Base-by-base conservation (phyloP, 2,888 invertebrate species). In the Drosophila anomalata region DNA sequence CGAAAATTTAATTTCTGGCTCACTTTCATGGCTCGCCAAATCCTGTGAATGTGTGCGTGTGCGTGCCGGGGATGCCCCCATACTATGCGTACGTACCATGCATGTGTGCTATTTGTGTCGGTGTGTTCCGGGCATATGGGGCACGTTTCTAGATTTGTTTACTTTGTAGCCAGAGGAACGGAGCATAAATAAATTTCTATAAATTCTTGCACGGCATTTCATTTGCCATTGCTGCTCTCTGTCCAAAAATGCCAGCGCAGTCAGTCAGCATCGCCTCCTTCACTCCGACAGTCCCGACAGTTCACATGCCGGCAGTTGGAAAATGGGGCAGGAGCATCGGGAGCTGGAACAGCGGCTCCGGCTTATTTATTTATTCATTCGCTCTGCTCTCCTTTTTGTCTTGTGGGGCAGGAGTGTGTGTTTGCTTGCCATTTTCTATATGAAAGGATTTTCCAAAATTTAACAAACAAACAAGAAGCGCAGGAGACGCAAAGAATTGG, bases 171-270 rank as follows among this genome's bases (percentile, higher is more conserved):
- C 69, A 67, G 69, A 51, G 67, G 24, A 59, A 73, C 62, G 68
- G 70, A 67, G 73, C 79, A 70, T 70, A 83, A 87, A 88, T 84
- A 89, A 75, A 86, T 88, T 87, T 87, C 80, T 88, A 86, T 83
- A 85, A 88, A 85, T 88, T 85, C 85, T 81, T 78, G 77, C 87
- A 82, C 79, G 84, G 87, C 84, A 81, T 84, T 88, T 88, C 84
- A 87, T 85, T 82, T 85, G 68, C 78, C 55, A 65, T 53, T 56
- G 31, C 31, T 51, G 50, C 48, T 66, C 65, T 29, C 52, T 70
- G 85, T 78, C 87, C 85, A 73, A 82, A 82, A 82, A 81, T 82
- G 75, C 85, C 73, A 66, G 65, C 48, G 50, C 26, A 69, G 67
- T 70, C 44, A 44, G 44, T 44, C 44, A 44, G 54, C 48, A 50